Base-by-base conservation (phyloP, 2,113 vertebrate species). In the Corythoichthys haematopterus region DNA sequence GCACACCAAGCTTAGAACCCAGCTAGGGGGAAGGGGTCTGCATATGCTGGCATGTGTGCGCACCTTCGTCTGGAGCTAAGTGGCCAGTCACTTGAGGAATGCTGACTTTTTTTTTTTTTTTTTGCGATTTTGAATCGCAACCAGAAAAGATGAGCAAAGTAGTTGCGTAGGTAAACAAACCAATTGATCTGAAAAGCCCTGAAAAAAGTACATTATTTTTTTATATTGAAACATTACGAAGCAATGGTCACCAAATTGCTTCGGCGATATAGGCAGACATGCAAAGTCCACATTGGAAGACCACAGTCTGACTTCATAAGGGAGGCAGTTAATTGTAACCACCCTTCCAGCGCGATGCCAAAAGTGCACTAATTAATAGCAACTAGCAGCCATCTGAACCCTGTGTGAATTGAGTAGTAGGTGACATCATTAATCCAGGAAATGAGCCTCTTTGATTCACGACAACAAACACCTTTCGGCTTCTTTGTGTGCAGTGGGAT, bases 1-100 rank as follows among this genome's bases (percentile, higher is more conserved):
- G 88, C 79, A 80, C 69, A 81, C 65, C 71, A 70, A 75, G 80
- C 50, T 2, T 1, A 78, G 57, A 80, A 64, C 80, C 80, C 73
- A 62, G 80, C 38, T 82, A 77, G 77, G 68, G 71, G 82, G 62
- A 59, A 59, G 64, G 70, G 35, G 40, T 45, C 61, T 64, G 75
- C 64, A 65, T 43, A 43, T 70, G 35, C 62, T 63, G 52, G 64
- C 37, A n/a, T 75, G 68, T 66, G 67, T 71, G 76, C 77, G 69
- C 35, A 46, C 72, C 71, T 71, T 60, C 53, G 85, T 84, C 68
- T 85, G 72, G 66, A 77, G 66, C 62, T 65, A 74, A 78, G 74
- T 68, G 73, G 70, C 68, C 74, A 60, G 70, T 79, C 63, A 66
- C 64, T 75, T 57, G 71, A 75, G 69, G 78, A 81, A 77, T 80